A percentile compares a stretch with the other conserved stretches of the same genome.
These are phyloP conservation scores for Griposia aprilina DNA, from an alignment of 2,888 invertebrate species.

Conservation along the genomic window DNA sequence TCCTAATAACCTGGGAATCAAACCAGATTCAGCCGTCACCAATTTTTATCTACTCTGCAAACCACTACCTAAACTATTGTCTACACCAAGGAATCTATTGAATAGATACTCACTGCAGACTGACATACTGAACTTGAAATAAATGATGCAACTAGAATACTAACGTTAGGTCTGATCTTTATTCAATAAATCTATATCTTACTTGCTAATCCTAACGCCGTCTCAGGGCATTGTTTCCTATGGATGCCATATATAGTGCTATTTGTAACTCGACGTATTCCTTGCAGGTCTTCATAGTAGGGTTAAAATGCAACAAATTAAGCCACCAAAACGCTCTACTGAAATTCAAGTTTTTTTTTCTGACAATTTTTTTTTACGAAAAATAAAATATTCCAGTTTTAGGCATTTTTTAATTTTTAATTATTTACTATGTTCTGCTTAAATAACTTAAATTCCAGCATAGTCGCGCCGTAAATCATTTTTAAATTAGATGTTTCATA, in stretches of 20 bases:
- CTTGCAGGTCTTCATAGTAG: no score
- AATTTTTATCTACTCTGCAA: neutral
- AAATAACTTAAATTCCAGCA: no score
- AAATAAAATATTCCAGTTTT: no score
- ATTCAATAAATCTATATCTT: slow-evolving; percentile 48
- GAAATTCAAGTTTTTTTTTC: no score
- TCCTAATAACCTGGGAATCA: neutral
- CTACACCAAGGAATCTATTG: slow-evolving; percentile 7
- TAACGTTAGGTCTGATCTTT: slow-evolving; percentile 31
- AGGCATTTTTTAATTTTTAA: no score
- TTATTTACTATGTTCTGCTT: no score
- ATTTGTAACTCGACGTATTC: no score
- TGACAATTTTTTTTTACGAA: no score
- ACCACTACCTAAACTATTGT: neutral
- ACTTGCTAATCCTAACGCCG: slow-evolving; percentile 42
- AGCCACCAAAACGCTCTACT: no score
- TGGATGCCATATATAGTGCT: neutral
- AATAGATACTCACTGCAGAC: neutral
- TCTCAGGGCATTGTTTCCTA: neutral
- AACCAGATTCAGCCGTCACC: neutral
- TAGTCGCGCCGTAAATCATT: no score
- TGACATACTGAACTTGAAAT: slow-evolving; percentile 55
- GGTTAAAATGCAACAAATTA: no score
- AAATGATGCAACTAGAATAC: slow-evolving; percentile 30
- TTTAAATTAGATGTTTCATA: no score